A percentile compares a stretch with the other conserved stretches of the same genome.
Evolutionary conservation across 2,797 vertebrate genomes (phyloP).

Genomic region (Malacoctenus gilli): DNA sequence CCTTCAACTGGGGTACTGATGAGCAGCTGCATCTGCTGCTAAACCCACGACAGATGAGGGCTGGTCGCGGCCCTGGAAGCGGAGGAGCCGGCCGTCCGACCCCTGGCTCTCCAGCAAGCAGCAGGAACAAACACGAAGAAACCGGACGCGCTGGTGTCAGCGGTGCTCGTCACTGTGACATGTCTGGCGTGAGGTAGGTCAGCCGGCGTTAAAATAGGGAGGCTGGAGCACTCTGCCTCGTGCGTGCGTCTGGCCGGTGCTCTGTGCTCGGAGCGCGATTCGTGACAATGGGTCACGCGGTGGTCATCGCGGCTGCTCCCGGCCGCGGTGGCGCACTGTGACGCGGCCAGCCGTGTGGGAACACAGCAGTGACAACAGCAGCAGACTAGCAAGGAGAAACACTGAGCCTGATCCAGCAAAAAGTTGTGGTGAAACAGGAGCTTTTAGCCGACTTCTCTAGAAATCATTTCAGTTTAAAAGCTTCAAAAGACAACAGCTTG

Average conservation of each 20-base stretch:
- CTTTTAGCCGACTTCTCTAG: constrained; percentile 18
- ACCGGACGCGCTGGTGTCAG: too few relatives aligned
- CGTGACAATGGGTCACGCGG: too few relatives aligned
- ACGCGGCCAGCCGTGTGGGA: constrained; percentile 16
- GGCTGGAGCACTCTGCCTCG: constrained; percentile 4
- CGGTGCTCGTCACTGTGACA: constrained; percentile 12
- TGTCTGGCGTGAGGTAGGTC: constrained; percentile 51
- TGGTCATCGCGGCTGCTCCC: background rate
- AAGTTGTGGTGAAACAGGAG: constrained; percentile 19
- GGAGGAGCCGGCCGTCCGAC: too few relatives aligned
- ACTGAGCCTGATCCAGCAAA: constrained; percentile 23
- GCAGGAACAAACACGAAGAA: constrained; percentile 11
- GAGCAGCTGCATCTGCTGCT: too few relatives aligned
- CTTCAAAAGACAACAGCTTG: background rate
- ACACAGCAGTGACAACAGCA: constrained; percentile 15
- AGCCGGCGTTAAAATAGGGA: background rate
- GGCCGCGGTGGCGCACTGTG: constrained; percentile 1
- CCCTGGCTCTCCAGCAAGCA: too few relatives aligned
- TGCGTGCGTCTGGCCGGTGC: constrained; percentile 6
- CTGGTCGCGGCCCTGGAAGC: too few relatives aligned
- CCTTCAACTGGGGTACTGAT: too few relatives aligned
- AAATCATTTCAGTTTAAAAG: constrained; percentile 9
- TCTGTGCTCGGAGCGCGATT: background rate
- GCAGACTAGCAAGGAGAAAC: background rate
- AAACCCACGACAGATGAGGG: too few relatives aligned